Evolutionary conservation across 1,140 invertebrate genomes (phyloP), one percentile per base, ranked within the genome.

Genomic region (Leptinotarsa texana): DNA sequence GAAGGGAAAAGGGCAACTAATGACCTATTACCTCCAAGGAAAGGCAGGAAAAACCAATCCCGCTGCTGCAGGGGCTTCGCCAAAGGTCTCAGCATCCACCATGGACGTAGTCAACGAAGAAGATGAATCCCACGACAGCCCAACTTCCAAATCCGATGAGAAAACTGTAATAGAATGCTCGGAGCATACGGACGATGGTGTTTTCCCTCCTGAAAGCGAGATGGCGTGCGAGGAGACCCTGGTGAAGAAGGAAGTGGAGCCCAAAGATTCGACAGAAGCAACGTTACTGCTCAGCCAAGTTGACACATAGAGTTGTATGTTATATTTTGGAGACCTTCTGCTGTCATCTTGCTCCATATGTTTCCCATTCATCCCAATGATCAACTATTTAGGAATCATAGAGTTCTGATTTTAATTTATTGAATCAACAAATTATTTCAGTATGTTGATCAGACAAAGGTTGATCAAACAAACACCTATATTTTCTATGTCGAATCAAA

Each of bases 1-100:
- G 4, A 98, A 98, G 84, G 96, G 96, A 63, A 98, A 98, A 85
- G 96, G 96, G 4, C 94, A 98, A 85, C 88, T 98, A 15, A 93
- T 97, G 91, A 98, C 96, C 0, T 98, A 97, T 85, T 98, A 97
- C 84, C 87, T 99, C 48, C 88, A 92, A 74, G 93, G 93, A n/a
- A 91, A 91, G 84, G 86, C 86, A 42, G 93, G 92, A 18, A 91
- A 91, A 84, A 87, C 86, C 13, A 86, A 87, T 57, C 82, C 81
- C 63, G 80, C 82, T 15, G 83, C 83, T 22, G 81, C 80, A 15
- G 82, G 82, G 24, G 82, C 82, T 2, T 84, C 83, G 6, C 83
- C 83, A 13, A 65, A 48, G 15, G 21, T 47, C 11, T 15, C 51
- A 4, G 6, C 6, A 0, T 57, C 51, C n/a, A 15, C 17, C 15